phyloP scores from a whole-genome alignment of 2,888 invertebrate genomes.

The Ptychoptera contaminata region DNA sequence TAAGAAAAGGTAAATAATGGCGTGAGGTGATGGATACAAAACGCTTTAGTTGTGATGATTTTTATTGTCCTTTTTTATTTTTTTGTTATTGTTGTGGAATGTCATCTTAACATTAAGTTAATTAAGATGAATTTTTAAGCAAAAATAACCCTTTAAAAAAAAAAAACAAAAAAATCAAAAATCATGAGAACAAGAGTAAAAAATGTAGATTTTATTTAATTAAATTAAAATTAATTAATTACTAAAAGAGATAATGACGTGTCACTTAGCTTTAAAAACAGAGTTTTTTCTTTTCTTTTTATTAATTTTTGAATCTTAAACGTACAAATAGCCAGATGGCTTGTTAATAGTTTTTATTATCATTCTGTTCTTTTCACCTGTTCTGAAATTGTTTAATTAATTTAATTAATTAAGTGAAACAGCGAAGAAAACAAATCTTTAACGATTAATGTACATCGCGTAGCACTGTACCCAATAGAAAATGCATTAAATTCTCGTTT shows the following conservation, averaged over 20 bases:
- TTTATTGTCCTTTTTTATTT: background rate
- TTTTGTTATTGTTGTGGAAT: background rate
- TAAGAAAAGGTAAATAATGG: background rate
- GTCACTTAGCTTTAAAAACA: too few species aligned
- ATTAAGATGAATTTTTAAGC: conserved; percentile 3
- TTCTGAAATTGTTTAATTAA: too few species aligned
- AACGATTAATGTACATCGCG: too few species aligned
- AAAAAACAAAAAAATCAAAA: background rate
- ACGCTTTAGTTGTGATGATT: background rate
- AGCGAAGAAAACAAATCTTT: too few species aligned
- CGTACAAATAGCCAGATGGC: too few species aligned
- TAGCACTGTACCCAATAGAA: too few species aligned
- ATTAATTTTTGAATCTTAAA: too few species aligned
- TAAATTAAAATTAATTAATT: background rate
- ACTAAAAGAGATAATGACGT: background rate
- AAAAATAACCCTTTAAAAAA: conserved; percentile 11
- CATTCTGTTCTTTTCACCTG: too few species aligned
- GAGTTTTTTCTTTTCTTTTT: too few species aligned
- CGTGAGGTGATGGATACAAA: background rate
- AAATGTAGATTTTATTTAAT: conserved; percentile 5
- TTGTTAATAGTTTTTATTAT: too few species aligned
- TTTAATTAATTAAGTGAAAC: too few species aligned
- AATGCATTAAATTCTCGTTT: too few species aligned
- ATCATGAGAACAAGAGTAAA: conserved; percentile 1
- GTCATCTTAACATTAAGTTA: background rate